Evolutionary conservation across 2,888 invertebrate species (phyloP), one percentile per base, ranked within the genome.

Genomic region (Schizotus pectinicornis): DNA sequence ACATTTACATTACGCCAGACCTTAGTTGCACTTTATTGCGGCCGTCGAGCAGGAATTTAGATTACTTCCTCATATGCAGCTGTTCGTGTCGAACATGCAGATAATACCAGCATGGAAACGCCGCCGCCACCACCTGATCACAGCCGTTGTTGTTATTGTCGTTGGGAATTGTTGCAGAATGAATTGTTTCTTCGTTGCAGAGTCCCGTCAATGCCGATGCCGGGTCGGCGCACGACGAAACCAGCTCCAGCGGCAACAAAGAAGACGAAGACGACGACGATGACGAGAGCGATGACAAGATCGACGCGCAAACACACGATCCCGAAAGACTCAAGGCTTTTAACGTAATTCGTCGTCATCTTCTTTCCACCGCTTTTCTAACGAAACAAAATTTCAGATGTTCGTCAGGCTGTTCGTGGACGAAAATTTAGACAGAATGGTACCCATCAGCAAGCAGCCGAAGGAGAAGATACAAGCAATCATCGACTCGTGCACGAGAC

Each of bases 401-500:
- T 97, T 97, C 81, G 96, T 97, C 61, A 88, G 97, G 37, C 84
- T 97, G 59, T 97, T 97, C 81, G 97, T 97, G 61, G 97, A 97
- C 78, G 97, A 97, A 81, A 97, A 97, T 78, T 84, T 97, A 70
- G 97, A 97, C 79, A 87, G 97, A 75, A 95, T 95, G 84, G 95
- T 97, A 56, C 97, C 97, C 56, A 97, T 97, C 74, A 96, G 96
- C 49, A 95, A 97, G 77, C 97, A 97, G 81, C 97, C 97, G 6
- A 97, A 97, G 78, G 97, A 97, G 79, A 97, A 97, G 83, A 95
- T 97, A 68, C 96, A 97, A 77, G 97, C 96, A 12, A 97, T 97
- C 77, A 94, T 97, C 64, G 97, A 97, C 79, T 96, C 96, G 12
- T 97, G 97, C 82, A 94, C 95, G 62, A 85, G 97, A 70, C 97